Base-by-base conservation (phyloP, 2,888 invertebrate species). In the Myathropa florea region DNA sequence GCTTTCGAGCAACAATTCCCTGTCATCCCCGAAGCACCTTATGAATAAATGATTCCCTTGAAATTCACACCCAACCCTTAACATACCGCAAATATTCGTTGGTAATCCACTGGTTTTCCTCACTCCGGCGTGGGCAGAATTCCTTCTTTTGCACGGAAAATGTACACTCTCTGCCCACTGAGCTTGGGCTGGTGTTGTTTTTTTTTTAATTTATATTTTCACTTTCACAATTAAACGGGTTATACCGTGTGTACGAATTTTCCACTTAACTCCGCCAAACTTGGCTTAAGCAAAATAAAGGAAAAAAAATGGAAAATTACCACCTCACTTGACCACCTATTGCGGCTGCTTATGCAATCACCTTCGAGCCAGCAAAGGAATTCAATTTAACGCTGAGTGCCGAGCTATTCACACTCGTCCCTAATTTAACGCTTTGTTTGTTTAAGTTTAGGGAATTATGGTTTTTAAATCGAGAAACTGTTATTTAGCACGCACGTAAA, bases 181-280 rank as follows among this genome's bases (percentile, higher is more conserved):
- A 10, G 26, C 55, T 21, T n/a, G 46, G 10, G 23, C 14, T 21
- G 57, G 70, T 67, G 67, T 59, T 84, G 33, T 10, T 33, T 33
- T 39, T 39, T 14, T 39, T 14, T 4, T 14, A 39, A 39, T 39
- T 84, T 59, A 18, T 63, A 72, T 72, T 85, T 77, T 71, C 80
- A 85, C 84, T 85, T 85, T 85, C 84, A 85, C 84, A 77, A 81
- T 77, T 77, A 68, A 81, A 85, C 84, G 67, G 77, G 84, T 85
- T 85, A 77, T 68, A 6, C 14, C 30, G 39, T 60, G 39, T 57
- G 24, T 39, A 39, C 46, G 71, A 33, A 18, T 61, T 60, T 59
- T 55, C 24, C 24, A 57, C 57, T 63, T 26, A 12, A 21, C 63
- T 53, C 57, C 21, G 24, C 3, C 9, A 14, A 57, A 57, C 23